phyloP scores from a whole-genome alignment of 2,888 invertebrate genomes.

The Onchidella celtica region DNA sequence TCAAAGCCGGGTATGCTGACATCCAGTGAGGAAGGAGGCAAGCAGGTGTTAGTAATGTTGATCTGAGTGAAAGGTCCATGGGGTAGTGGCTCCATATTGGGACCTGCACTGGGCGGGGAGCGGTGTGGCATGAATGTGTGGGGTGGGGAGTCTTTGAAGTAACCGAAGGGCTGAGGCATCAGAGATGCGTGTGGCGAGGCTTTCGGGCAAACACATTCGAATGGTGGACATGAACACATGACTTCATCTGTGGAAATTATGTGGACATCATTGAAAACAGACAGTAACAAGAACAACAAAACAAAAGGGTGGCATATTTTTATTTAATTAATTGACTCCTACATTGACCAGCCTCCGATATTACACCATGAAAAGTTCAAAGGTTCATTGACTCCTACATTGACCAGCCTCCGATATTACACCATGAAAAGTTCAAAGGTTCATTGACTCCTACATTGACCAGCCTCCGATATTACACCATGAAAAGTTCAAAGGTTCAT shows the following conservation, averaged over 20 bases:
- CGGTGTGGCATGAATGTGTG: constrained; percentile 30
- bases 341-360: too few species aligned
- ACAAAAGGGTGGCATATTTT: not conserved
- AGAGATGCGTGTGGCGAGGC: constrained; percentile 7
- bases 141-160: constrained; percentile 17
- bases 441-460: too few species aligned
- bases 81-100: constrained; percentile 45
- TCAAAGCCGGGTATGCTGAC: constrained; percentile 47
- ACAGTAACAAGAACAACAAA: not conserved
- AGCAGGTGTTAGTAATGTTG: constrained; percentile 58
- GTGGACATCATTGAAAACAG: not conserved
- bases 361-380: too few species aligned
- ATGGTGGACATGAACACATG: constrained; percentile 75
- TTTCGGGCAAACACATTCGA: constrained; percentile 71
- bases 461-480: too few species aligned
- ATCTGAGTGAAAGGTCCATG: constrained; percentile 56
- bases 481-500: too few species aligned
- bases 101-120: not conserved
- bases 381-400: too few species aligned
- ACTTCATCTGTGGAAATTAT: constrained; percentile 64
- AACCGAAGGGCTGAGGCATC: constrained; percentile 8
- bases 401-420: too few species aligned
- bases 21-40: constrained; percentile 46
- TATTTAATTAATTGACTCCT: not conserved
- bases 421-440: too few species aligned